Base-by-base conservation (phyloP, 1,140 invertebrate species). In the Cotesia glomerata region DNA sequence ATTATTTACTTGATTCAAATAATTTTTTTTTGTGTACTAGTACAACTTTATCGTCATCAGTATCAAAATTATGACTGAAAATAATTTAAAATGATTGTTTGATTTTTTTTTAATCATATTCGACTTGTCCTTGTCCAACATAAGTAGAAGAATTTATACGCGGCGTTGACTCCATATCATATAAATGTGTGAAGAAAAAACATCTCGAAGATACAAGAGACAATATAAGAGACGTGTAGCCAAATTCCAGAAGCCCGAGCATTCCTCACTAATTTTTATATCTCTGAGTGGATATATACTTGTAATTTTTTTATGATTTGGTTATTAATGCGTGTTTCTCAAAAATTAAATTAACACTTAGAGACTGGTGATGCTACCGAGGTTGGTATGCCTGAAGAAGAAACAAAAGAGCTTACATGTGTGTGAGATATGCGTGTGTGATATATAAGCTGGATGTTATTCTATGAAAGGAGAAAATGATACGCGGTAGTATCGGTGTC, bases 251-350 rank as follows among this genome's bases (percentile, higher is more conserved):
- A 64, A 64, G 62, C 62, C 36, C 62, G 14, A 64, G 13, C 51
- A 64, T 63, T 71, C 13, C 59, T 36, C 32, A 63, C 36, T 63
- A 5, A 52, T 63, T 52, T 63, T 71, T 32, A 63, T 71, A 63
- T 34, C 32, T 71, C 11, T n/a, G 26, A 11, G 13, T n/a, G 34
- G 13, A 39, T 5, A 26, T 32, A 35, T 34, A 35, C 36, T 58
- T 59, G 8, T 58, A 13, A 67, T 52, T 16, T 39, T 18, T 18
- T 61, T 61, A 36, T 61, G 14, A 13, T 69, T 69, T 61, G 56
- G 32, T 16, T 36, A 58, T 36, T 58, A 35, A 39, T 49, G 45
- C 13, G 7, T 34, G 7, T 62, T 62, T 32, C 8, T 13, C 18
- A 18, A 9, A 4, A 62, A 64, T 64, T 64, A 13, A 64, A 64